Evolutionary conservation across 2,888 invertebrate species (phyloP), one percentile per base, ranked within the genome.

Genomic region (Aporophyla nigra): DNA sequence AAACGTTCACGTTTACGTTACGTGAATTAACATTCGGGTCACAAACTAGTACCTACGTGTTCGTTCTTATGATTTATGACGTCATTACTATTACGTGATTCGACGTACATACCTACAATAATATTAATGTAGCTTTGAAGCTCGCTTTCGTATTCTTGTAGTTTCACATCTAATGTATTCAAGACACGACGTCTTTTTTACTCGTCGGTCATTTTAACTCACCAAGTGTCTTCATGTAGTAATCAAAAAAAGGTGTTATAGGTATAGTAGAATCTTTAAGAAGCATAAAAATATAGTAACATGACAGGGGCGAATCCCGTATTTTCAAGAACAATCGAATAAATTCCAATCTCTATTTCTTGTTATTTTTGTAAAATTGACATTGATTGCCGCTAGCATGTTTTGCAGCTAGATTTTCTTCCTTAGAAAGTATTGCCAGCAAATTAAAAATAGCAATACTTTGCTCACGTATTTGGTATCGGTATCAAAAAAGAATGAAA

Each of bases 1-100:
- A 56, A 76, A 82, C 49, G 58, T 62, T 51, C 77, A 53, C 70
- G 46, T 27, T 83, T 27, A 43, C n/a, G 63, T 66, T 54, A 53
- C 27, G 10, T 53, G 43, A 74, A 70, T 79, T 73, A 33, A 66
- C 61, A 85, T 76, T 85, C 69, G 63, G 68, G 71, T 76, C 87
- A 87, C 79, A 79, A 46, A 62, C 66, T 68, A 58, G 53, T 82
- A 80, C 43, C 43, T 46, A 46, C 73, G 73, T 74, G 75, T 71
- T 58, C 62, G 56, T 73, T 53, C 62, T 33, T 75, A 51, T 82
- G 76, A 85, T 87, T 85, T 85, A 87, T 71, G 76, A 79, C 46
- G 73, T 67, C 68, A 85, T 69, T 76, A 71, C 69, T 76, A 51
- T 84, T 81, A 76, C 82, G 82, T 85, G 71, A 68, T 75, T 63